Base-by-base conservation (phyloP, 2,888 invertebrate species). In the Terebella lapidaria region DNA sequence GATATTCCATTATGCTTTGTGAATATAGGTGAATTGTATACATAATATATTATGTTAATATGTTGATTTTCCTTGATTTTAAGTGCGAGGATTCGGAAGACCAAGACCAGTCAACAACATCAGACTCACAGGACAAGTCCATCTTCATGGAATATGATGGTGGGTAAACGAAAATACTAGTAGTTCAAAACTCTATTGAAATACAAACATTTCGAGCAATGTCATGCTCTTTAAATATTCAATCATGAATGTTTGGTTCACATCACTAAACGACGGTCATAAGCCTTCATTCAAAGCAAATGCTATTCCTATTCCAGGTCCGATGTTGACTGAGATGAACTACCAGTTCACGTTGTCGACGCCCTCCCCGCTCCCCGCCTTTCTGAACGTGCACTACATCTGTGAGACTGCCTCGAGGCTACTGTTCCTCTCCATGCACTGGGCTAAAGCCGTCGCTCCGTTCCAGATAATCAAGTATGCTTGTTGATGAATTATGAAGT, bases 391-490 rank as follows among this genome's bases (percentile, higher is more conserved):
- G 74, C 94, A 95, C 83, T 94, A 92, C 74, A 91, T 92, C 56
- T 96, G 94, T 82, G 96, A 97, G 84, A 92, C 91, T 69, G 94
- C 93, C 26, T 93, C 95, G 1, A 84, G 96, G 54, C 85, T 97
- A 58, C 85, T 97, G 59, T 94, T 94, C 75, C 86, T 94, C 10
- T 88, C 90, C 18, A 89, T 94, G 60, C 89, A 94, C 74, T 96
- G 95, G 93, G 87, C 92, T 56, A 85, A 89, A 67, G 89, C 89
- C 71, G 87, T 94, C 71, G 88, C 90, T 27, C 89, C 89, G 49
- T 93, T 92, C 78, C 87, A 89, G 72, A 85, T 87, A 29, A 84
- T 94, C 70, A 87, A 87, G 90, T 91, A 81, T 81, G n/a, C n/a
- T n/a, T n/a, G n/a, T n/a, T n/a, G n/a, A n/a, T n/a, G n/a, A n/a